Conservation (phyloP, 1,140 invertebrate species). For the Formica exsecta region DNA sequence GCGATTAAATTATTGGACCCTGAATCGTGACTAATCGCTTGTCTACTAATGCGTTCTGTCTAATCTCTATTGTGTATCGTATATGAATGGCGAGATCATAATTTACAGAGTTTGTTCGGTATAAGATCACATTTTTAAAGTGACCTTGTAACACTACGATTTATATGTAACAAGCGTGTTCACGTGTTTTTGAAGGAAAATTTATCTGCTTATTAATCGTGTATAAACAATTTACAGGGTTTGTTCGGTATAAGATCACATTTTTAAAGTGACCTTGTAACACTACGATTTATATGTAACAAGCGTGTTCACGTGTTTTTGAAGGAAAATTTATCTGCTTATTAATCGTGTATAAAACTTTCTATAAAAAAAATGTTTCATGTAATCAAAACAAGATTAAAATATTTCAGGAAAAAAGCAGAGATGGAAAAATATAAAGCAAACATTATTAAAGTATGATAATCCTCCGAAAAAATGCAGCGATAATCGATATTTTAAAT, state of each 20-base stretch:
- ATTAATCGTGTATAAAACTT: background rate
- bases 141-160: background rate
- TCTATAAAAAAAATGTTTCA: background rate
- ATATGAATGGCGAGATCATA: background rate
- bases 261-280: slow-evolving; percentile 1
- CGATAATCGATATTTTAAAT: background rate
- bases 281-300: background rate
- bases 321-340: background rate
- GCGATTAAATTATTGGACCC: slow-evolving; percentile 27
- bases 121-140: background rate
- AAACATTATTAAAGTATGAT: background rate
- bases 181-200: background rate
- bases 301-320: background rate
- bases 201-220: background rate
- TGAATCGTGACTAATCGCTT: slow-evolving; percentile 19
- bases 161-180: background rate
- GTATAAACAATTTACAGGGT: background rate
- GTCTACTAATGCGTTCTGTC: background rate
- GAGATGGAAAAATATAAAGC: background rate
- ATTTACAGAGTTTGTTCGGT: background rate
- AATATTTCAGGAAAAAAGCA: slow-evolving; percentile 17
- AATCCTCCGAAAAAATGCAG: background rate
- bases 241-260: background rate
- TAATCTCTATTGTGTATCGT: background rate
- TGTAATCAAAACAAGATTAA: background rate